Evolutionary conservation across 2,797 vertebrate species (phyloP), one percentile per base, ranked within the genome.

Genomic region (Micromesistius poutassou): DNA sequence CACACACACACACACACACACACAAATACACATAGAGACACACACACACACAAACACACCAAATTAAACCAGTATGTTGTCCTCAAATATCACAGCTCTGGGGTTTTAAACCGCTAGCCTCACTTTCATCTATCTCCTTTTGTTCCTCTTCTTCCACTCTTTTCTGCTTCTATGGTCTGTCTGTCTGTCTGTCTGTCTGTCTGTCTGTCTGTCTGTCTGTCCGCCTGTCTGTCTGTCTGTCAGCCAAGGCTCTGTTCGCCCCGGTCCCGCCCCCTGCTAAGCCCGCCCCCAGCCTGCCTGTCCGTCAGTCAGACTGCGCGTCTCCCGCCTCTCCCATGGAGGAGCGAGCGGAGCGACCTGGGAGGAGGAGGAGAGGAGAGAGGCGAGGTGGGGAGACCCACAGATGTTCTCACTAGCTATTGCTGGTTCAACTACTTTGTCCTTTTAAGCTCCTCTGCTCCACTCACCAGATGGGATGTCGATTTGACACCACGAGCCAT

Each of bases 321-420:
- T 80, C 80, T 74, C 73, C 81, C 33, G 76, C 77, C 0, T 7
- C 73, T 0, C 38, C 81, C 5, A 0, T 79, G 78, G 0, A 75
- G 55, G 0, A 83, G 83, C 1, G 77, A 85, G 84, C 84, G 83
- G 86, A 85, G 79, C 88, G 78, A 73, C 92, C 89, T 81, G 92
- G 91, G 82, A 90, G 93, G 80, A 94, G 95, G 85, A 93, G 91
- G 78, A 95, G 92, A 90, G 81, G 81, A 35, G 95, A 94, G 80
- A 94, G 92, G 81, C 95, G 93, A 94, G 94, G 96, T 95, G 92
- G 94, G 94, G 96, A 95, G 91, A 71, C 31, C 30, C 22, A 35
- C 3, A 16, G 0, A 28, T 22, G 9, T 7, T 89, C 30, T 46
- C 7, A 50, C 3, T 28, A 38, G 2, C 72, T 40, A 38, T 73